phyloP scores from a whole-genome alignment of 1,140 invertebrate species.

The Holotrichia oblita region DNA sequence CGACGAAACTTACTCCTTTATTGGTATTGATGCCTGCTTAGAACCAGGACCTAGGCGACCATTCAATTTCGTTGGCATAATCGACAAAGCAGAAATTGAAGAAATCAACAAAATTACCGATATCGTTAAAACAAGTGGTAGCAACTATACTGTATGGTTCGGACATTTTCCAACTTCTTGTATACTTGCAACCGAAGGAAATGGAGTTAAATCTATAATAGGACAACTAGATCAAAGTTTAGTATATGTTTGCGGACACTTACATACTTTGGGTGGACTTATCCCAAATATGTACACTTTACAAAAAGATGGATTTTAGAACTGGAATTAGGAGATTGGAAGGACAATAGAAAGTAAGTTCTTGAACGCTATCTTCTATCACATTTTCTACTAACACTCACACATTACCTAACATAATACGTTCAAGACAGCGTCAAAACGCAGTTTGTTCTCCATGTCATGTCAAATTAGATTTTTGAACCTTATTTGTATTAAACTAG shows the following conservation, averaged over 20 bases:
- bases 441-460: no score
- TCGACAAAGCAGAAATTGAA: constrained; percentile 69
- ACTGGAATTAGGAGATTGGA: constrained; percentile 94
- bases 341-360: constrained; percentile 85
- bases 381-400: no score
- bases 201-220: constrained; percentile 68
- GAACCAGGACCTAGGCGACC: constrained; percentile 86
- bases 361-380: background rate
- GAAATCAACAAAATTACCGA: constrained; percentile 65
- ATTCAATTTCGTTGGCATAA: constrained; percentile 91
- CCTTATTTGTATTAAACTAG: no score
- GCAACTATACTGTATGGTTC: constrained; percentile 82
- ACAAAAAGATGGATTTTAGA: constrained; percentile 87
- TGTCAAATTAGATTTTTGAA: no score
- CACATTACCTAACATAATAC: no score
- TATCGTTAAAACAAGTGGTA: constrained; percentile 61
- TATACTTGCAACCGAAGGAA: constrained; percentile 72
- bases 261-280: constrained; percentile 83
- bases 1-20: constrained; percentile 76
- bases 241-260: constrained; percentile 92
- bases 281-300: constrained; percentile 88
- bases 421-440: no score
- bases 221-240: constrained; percentile 64
- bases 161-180: constrained; percentile 94
- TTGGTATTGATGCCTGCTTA: constrained; percentile 89